A percentile compares a stretch with the other conserved stretches of the same genome.
phyloP scores from a whole-genome alignment of 2,113 vertebrate genomes.

The Alces alces region DNA sequence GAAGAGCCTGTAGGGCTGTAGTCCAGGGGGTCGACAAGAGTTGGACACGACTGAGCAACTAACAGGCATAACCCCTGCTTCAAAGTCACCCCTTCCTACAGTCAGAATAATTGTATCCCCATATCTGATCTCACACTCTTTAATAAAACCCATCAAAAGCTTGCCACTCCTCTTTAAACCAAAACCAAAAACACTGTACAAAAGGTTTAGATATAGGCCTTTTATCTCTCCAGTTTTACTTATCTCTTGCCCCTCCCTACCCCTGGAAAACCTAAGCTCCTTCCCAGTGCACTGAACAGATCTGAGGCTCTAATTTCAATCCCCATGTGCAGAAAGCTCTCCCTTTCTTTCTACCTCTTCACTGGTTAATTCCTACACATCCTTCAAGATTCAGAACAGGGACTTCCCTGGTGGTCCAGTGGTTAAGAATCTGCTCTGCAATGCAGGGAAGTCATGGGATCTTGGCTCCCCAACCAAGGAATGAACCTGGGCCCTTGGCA shows the following conservation, averaged over 20 bases:
- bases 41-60: background rate
- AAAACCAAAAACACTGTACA: background rate
- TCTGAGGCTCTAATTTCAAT: background rate
- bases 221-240: background rate
- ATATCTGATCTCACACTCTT: no score
- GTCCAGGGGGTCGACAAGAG: background rate
- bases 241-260: background rate
- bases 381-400: background rate
- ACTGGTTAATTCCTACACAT: background rate
- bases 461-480: background rate
- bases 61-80: background rate
- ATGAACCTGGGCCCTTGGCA: background rate
- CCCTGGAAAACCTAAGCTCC: background rate
- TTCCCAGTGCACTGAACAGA: background rate
- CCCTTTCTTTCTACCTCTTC: background rate
- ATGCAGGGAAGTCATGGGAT: background rate
- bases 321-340: background rate
- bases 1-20: background rate
- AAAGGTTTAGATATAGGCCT: background rate
- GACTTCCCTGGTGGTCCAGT: background rate
- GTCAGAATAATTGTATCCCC: background rate
- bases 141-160: background rate
- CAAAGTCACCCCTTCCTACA: background rate
- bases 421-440: background rate
- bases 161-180: background rate